Conservation (phyloP, 2,113 vertebrate genomes). For the Amblyornis subalaris region DNA sequence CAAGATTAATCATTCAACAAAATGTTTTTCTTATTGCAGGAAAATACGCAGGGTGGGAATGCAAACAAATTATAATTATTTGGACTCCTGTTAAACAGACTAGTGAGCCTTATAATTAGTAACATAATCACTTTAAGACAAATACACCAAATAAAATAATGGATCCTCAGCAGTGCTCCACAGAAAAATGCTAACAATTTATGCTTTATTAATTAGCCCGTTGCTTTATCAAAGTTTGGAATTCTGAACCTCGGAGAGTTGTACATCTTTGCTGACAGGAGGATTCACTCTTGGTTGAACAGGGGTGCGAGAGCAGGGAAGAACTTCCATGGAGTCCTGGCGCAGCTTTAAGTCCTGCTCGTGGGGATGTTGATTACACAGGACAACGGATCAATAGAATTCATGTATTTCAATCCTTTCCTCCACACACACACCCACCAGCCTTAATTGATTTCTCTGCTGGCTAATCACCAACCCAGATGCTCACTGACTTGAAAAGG, state of each 20-base stretch:
- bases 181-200: not conserved
- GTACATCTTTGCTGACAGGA: accelerated
- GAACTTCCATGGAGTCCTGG: not conserved
- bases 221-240: not conserved
- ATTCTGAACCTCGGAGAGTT: not conserved
- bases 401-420: not conserved
- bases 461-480: not conserved
- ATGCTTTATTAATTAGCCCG: not conserved
- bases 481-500: not conserved
- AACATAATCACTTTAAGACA: conserved; percentile 60
- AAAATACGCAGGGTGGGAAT: not conserved
- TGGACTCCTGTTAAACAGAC: conserved; percentile 47
- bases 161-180: not conserved
- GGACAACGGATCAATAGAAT: conserved; percentile 21
- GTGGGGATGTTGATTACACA: not conserved
- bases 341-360: not conserved
- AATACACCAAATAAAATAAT: conserved; percentile 43
- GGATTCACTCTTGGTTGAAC: not conserved
- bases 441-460: not conserved
- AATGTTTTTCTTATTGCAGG: not conserved
- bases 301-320: not conserved
- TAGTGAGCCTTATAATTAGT: conserved; percentile 59
- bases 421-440: not conserved
- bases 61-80: conserved; percentile 50
- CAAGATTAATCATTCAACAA: conserved; percentile 15